Evolutionary conservation across 2,113 vertebrate genomes (phyloP), one percentile per base, ranked within the genome.

Genomic region (Kryptolebias marmoratus): DNA sequence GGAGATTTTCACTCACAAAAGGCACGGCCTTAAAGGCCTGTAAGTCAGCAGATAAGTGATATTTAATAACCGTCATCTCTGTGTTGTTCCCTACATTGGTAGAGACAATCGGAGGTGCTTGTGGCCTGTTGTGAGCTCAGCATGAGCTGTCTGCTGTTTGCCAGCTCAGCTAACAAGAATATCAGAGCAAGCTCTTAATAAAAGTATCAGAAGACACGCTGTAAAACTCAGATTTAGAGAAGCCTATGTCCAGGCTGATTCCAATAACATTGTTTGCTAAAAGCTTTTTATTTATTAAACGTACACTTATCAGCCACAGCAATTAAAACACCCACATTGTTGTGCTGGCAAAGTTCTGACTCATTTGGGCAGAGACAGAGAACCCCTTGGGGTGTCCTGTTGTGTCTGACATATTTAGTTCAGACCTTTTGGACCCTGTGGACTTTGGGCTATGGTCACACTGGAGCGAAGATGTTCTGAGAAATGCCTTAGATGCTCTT

Each of bases 1-100:
- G 67, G 70, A 74, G 27, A 79, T 79, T 68, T 45, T 81, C 64
- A 16, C 44, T 71, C 72, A 67, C 68, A 48, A 31, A 39, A 62
- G 59, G 66, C 54, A 44, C 39, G 82, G 77, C 64, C 74, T 73
- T 56, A 44, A 44, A 86, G 80, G 81, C 58, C 50, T 73, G 48
- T 48, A 64, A 79, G 81, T 84, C 87, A 84, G 83, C 84, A 82
- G 72, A 82, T 72, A 75, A 88, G 80, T 84, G 75, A 87, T 87
- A 81, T 87, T 85, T 90, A 87, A 88, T 85, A 84, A 77, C 62
- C 59, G 18, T 87, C 79, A 80, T 77, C 69, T 86, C 68, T 66
- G 27, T 79, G 82, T 85, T 72, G 61, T 63, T 75, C 77, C 27
- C 65, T 68, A 64, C 74, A 77, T 80, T 15, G 44, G 66, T 32